Evolutionary conservation across 2,888 invertebrate species (phyloP), one percentile per base, ranked within the genome.

Genomic region (Tachina fera): DNA sequence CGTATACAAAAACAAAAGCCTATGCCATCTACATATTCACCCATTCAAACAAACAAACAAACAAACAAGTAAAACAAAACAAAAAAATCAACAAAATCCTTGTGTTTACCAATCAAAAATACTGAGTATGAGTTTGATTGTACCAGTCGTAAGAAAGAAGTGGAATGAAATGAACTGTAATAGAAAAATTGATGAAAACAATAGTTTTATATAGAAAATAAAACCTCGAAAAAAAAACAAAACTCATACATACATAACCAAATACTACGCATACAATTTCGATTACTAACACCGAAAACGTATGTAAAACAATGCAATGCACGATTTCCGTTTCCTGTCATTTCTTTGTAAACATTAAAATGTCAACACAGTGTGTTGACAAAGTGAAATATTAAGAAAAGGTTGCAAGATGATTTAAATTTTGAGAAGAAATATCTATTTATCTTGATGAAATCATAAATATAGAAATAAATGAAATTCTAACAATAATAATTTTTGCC

Each of bases 281-380:
- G 86, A 83, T 83, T 80, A 86, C 83, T 58, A 76, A 79, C 79
- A 72, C 71, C 61, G 49, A 83, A 83, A 86, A 67, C 76, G 76
- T 86, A 83, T 86, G 79, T 76, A 80, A 86, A 86, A 86, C 86
- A 80, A 86, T 83, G 79, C 79, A 83, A 80, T 86, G 80, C 79
- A 83, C 79, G 79, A 83, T 67, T 83, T 83, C 82, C 83, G 86
- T 72, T 83, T 86, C 79, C 83, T 86, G 79, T 76, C 83, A 83
- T 86, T 83, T 67, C 67, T 72, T 77, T 72, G 58, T 61, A 60
- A 72, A 53, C 51, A 31, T 31, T 60, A 11, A 72, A 65, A 53
- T 43, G 45, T 39, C 5, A 43, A 6, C 0, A 83, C 81, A 70
- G 71, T 77, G 74, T 51, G 63, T 9, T 1, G 47, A 8, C 16